Evolutionary conservation across 2,888 invertebrate species (phyloP).

Genomic region (Celastrina argiolus): DNA sequence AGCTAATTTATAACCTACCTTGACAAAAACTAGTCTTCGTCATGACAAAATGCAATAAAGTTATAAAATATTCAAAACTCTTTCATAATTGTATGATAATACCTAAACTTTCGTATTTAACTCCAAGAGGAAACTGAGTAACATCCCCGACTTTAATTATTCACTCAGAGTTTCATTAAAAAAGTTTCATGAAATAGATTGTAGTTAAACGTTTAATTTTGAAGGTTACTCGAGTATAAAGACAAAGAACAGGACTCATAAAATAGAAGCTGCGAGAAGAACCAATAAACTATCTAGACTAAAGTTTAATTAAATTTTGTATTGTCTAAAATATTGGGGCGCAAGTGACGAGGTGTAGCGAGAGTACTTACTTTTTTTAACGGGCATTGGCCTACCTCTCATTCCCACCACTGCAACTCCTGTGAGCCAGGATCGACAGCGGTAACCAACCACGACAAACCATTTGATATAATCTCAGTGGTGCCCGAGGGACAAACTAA

Average conservation of each 20-base stretch:
- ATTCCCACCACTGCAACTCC: no score
- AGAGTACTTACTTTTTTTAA: not conserved
- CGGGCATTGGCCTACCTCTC: no score
- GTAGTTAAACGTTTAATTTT: constrained; percentile 22
- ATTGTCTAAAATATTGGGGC: constrained; percentile 56
- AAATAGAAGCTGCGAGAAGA: constrained; percentile 53
- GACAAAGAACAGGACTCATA: constrained; percentile 46
- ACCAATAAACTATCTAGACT: constrained; percentile 66
- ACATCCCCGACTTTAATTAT: not conserved
- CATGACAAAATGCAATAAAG: not conserved
- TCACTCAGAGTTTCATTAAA: constrained; percentile 21
- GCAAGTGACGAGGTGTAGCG: constrained; percentile 34
- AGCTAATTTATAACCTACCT: not conserved
- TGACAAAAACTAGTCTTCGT: not conserved
- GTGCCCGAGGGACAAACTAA: no score
- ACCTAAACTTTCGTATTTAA: not conserved
- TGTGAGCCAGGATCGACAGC: no score
- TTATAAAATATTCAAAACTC: constrained; percentile 1
- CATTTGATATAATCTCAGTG: no score
- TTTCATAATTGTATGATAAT: constrained; percentile 1
- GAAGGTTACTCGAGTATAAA: constrained; percentile 32
- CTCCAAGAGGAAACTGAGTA: constrained; percentile 3
- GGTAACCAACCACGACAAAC: no score
- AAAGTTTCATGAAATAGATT: constrained; percentile 20
- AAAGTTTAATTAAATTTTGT: constrained; percentile 72